Evolutionary conservation across 2,113 vertebrate species (phyloP).

Genomic region (Tamias sibiricus): DNA sequence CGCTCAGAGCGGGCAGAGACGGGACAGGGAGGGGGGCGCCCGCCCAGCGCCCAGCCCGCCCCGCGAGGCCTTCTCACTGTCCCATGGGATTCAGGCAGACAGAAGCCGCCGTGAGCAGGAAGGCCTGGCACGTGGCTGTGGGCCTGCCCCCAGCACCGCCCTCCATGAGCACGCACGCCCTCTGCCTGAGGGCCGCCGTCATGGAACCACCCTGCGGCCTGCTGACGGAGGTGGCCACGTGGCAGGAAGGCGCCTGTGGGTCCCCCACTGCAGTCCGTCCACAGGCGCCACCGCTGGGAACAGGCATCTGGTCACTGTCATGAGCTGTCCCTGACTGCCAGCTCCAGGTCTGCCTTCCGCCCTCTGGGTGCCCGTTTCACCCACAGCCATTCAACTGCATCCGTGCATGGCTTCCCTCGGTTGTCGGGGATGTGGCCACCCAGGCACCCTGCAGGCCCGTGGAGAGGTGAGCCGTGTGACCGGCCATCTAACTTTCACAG

Average conservation of each 20-base stretch:
- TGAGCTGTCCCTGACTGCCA: not conserved
- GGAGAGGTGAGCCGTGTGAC: not conserved
- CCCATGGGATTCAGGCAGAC: not conserved
- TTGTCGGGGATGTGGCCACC: not conserved
- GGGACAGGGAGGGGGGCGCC: not conserved
- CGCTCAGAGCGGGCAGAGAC: not conserved
- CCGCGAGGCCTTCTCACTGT: not conserved
- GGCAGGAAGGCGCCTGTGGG: too few relatives aligned
- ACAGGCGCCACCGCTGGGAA: too few relatives aligned
- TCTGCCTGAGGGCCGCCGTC: too few relatives aligned
- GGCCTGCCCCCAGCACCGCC: too few relatives aligned
- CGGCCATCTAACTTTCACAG: not conserved
- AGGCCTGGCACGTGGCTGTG: not conserved
- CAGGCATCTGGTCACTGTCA: not conserved
- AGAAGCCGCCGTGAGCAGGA: not conserved
- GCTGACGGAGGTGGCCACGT: not conserved
- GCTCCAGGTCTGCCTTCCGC: not conserved
- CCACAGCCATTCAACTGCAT: not conserved
- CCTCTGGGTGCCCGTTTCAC: not conserved
- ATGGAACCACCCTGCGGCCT: accelerated
- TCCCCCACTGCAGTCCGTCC: too few relatives aligned
- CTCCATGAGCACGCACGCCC: accelerated
- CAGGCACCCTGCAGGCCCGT: not conserved
- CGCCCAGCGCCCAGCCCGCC: accelerated
- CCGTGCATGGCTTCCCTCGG: not conserved